Conservation (phyloP, 64 coral and sea anemone species). For the Montipora efflorescens region DNA sequence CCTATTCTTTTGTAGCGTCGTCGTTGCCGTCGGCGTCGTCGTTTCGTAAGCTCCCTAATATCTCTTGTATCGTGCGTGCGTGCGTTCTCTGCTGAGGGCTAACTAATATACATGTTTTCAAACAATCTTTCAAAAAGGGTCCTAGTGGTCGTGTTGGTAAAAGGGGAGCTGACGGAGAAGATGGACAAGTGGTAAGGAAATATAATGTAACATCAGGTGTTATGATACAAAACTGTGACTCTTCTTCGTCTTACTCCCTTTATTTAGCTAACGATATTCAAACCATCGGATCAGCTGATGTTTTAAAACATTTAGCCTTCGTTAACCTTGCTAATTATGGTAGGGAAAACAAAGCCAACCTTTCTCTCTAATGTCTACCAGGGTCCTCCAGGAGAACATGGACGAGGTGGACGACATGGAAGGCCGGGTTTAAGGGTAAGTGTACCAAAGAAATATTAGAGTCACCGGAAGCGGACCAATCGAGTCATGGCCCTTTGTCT, state of each 20-base stretch:
- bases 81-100: background rate
- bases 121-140: background rate
- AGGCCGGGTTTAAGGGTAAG: constrained; percentile 2
- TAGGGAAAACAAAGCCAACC: background rate
- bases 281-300: too few species aligned
- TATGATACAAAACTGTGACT: too few species aligned
- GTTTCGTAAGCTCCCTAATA: background rate
- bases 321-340: background rate
- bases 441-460: background rate
- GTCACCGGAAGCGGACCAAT: background rate
- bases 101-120: too few species aligned
- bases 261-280: too few species aligned
- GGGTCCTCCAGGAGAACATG: background rate
- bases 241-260: too few species aligned
- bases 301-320: too few species aligned
- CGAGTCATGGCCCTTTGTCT: too few species aligned
- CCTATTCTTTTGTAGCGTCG: too few species aligned
- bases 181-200: constrained; percentile 12
- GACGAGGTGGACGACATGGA: background rate
- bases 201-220: background rate
- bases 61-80: background rate
- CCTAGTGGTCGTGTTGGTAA: background rate
- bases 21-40: too few species aligned
- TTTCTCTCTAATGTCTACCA: background rate
- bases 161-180: constrained; percentile 11